Percentiles rank a stretch among this genome's conserved stretches.
Evolutionary conservation across 1,140 invertebrate species (phyloP).

Genomic region (Drosophila leontia): DNA sequence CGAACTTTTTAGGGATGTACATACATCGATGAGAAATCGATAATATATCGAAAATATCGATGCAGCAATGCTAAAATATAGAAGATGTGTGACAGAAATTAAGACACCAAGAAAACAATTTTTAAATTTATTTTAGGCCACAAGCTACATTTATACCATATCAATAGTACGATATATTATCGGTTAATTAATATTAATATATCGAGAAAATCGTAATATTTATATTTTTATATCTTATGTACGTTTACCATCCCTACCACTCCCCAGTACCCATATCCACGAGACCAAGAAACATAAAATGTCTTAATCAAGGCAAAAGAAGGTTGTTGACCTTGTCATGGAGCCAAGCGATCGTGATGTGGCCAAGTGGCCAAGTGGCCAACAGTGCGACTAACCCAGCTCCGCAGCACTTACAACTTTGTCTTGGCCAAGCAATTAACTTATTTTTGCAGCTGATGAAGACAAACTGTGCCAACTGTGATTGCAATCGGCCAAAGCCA

Average conservation of each 20-base stretch:
- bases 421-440: constrained; percentile 66
- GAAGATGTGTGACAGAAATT: not conserved
- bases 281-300: constrained; percentile 46
- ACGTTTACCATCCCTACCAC: not conserved
- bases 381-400: constrained; percentile 42
- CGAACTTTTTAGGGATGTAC: not conserved
- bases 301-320: constrained; percentile 62
- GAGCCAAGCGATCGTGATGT: constrained; percentile 6
- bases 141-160: no score
- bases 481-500: constrained; percentile 71
- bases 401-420: constrained; percentile 40
- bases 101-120: no score
- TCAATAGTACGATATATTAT: no score
- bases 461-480: constrained; percentile 72
- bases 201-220: not conserved
- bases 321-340: constrained; percentile 74
- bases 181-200: no score
- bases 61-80: not conserved
- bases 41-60: not conserved
- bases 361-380: constrained; percentile 17
- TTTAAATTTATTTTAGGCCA: no score
- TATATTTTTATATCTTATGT: not conserved
- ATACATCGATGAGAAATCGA: not conserved
- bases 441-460: constrained; percentile 77
- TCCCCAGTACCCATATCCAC: constrained; percentile 19